These are phyloP conservation scores for Dissostichus mawsoni DNA, from an alignment of 2,113 vertebrate species.

Conservation along the genomic window DNA sequence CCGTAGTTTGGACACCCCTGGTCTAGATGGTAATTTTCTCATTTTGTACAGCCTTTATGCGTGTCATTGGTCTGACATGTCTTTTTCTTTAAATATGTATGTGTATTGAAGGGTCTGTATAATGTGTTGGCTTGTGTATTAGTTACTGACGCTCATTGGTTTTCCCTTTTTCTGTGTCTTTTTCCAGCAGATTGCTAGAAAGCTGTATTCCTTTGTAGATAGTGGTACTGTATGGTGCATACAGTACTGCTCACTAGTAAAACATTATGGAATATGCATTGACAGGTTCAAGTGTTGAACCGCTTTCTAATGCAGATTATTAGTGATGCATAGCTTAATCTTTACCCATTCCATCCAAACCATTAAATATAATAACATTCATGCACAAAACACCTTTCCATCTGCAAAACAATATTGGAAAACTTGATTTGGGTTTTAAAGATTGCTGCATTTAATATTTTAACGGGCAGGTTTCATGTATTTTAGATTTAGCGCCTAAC, in stretches of 20 bases:
- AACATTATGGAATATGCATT: constrained; percentile 25
- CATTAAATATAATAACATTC: not conserved
- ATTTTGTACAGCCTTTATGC: not conserved
- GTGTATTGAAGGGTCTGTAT: not conserved
- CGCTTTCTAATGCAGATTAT: constrained; percentile 28
- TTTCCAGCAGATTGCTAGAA: constrained; percentile 1
- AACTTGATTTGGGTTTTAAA: not conserved
- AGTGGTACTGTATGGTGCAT: not conserved
- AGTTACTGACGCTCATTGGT: not conserved
- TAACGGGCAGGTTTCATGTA: not conserved
- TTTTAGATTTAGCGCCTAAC: not conserved
- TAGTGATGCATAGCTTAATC: not conserved
- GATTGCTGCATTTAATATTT: not conserved
- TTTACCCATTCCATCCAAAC: not conserved
- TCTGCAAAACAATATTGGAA: not conserved
- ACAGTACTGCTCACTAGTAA: constrained; percentile 12
- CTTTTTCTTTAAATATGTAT: not conserved
- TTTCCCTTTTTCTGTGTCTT: not conserved
- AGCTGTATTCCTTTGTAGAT: constrained; percentile 7
- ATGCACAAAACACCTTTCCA: not conserved
- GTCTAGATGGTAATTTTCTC: too few species aligned
- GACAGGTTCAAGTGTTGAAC: constrained; percentile 20
- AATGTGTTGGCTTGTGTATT: not conserved
- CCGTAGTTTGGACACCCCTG: too few species aligned
- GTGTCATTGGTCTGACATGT: not conserved